A percentile compares a stretch with the other conserved stretches of the same genome.
Evolutionary conservation across 2,888 invertebrate genomes (phyloP).

Genomic region (Geophilus truncorum): DNA sequence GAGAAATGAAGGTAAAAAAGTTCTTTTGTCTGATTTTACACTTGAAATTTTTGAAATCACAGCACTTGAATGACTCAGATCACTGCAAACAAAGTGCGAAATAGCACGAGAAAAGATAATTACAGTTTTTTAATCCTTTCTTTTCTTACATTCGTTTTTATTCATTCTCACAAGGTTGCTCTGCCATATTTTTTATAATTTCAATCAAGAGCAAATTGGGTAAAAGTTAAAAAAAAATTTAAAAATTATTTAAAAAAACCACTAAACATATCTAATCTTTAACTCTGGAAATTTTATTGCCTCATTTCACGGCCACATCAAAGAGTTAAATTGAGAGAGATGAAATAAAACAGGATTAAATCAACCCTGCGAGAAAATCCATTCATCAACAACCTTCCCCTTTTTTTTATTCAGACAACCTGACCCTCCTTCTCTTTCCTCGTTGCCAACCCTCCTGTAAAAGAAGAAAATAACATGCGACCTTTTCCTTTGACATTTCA

Average conservation of each 20-base stretch:
- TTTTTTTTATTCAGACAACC: not conserved
- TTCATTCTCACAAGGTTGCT: not conserved
- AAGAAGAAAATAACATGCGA: not conserved
- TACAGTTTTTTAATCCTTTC: not conserved
- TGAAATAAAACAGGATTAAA: constrained; percentile 7
- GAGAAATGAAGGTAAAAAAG: not conserved
- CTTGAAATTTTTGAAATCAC: not conserved
- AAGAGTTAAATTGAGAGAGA: constrained; percentile 1
- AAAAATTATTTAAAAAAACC: not conserved
- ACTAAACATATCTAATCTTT: not conserved
- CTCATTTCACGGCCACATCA: constrained; percentile 4
- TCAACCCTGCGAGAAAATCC: not conserved
- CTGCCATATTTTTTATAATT: not conserved
- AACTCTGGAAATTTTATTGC: not conserved
- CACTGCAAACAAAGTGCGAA: not conserved
- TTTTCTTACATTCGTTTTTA: not conserved
- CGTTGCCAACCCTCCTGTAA: not conserved
- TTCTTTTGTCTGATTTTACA: not conserved
- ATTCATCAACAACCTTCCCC: not conserved
- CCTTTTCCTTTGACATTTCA: not conserved
- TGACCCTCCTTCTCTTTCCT: not conserved
- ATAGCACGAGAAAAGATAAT: not conserved
- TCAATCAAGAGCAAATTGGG: not conserved
- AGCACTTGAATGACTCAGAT: not conserved
- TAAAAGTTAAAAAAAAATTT: not conserved